Conservation (phyloP, 2,113 vertebrate species). For the Indri indri region DNA sequence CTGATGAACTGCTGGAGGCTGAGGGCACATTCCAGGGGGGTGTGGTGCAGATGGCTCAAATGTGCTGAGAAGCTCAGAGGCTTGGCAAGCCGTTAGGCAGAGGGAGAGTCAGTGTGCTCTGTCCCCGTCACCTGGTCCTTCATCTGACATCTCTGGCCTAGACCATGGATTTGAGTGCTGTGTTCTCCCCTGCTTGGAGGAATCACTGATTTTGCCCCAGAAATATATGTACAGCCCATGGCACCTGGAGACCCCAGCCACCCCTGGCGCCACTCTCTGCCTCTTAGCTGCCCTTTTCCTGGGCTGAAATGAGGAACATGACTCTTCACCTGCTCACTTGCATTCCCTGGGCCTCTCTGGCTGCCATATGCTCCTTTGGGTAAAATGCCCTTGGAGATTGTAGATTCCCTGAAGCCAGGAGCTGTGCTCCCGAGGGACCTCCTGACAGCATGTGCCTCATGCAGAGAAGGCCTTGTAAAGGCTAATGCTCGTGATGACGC, state of each 20-base stretch:
- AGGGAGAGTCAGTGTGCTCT: background rate
- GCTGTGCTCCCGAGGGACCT: background rate
- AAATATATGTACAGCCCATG: background rate
- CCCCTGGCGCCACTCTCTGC: background rate
- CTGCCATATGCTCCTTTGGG: background rate
- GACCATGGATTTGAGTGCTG: background rate
- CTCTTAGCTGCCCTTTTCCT: background rate
- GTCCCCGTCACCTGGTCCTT: background rate
- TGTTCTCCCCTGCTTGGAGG: background rate
- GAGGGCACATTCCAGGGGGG: fast-evolving
- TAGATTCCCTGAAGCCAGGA: background rate
- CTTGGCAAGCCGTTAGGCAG: background rate
- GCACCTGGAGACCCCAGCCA: background rate
- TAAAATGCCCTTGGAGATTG: background rate
- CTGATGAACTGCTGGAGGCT: background rate
- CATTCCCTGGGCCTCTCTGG: background rate
- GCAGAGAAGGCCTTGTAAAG: background rate
- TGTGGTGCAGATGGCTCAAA: background rate
- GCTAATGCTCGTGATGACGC: background rate
- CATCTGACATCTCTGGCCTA: background rate
- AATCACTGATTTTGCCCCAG: background rate
- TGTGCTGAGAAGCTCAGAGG: background rate
- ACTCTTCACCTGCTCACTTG: background rate
- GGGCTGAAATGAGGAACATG: background rate
- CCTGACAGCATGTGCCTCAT: background rate